phyloP scores from a whole-genome alignment of 2,113 vertebrate species.

The Embiotoca jacksoni region DNA sequence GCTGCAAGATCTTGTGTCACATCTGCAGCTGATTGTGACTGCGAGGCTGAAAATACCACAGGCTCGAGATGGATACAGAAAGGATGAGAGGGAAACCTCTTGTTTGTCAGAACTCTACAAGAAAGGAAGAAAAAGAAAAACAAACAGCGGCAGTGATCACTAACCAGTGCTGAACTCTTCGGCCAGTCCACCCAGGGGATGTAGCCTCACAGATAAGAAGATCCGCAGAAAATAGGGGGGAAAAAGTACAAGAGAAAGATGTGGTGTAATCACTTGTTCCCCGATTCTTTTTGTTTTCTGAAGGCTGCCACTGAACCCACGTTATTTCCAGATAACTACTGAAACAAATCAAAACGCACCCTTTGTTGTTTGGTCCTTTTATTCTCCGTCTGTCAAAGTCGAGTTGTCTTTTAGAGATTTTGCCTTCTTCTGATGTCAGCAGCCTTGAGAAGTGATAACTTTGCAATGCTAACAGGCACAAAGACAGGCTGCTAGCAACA shows the following conservation, averaged over 20 bases:
- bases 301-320: background rate
- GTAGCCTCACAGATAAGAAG: background rate
- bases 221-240: background rate
- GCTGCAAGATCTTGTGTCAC: constrained; percentile 8
- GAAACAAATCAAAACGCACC: constrained; percentile 43
- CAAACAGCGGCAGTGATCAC: constrained; percentile 28
- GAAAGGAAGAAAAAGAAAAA: constrained; percentile 12
- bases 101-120: constrained; percentile 21
- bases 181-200: constrained; percentile 15
- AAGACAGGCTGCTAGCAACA: constrained; percentile 9
- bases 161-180: constrained; percentile 14
- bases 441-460: constrained; percentile 19
- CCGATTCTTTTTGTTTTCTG: background rate
- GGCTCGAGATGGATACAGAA: constrained; percentile 2
- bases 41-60: constrained; percentile 31
- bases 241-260: background rate
- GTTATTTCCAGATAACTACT: constrained; percentile 25
- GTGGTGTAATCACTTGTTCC: background rate
- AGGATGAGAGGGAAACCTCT: constrained; percentile 30
- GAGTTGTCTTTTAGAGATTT: constrained; percentile 37
- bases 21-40: constrained; percentile 36
- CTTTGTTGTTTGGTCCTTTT: constrained; percentile 44
- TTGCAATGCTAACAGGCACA: constrained; percentile 33
- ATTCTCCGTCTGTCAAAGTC: constrained; percentile 26
- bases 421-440: constrained; percentile 39